These are phyloP conservation scores for Unio delphinus DNA, from an alignment of 2,888 invertebrate genomes.

Conservation along the genomic window DNA sequence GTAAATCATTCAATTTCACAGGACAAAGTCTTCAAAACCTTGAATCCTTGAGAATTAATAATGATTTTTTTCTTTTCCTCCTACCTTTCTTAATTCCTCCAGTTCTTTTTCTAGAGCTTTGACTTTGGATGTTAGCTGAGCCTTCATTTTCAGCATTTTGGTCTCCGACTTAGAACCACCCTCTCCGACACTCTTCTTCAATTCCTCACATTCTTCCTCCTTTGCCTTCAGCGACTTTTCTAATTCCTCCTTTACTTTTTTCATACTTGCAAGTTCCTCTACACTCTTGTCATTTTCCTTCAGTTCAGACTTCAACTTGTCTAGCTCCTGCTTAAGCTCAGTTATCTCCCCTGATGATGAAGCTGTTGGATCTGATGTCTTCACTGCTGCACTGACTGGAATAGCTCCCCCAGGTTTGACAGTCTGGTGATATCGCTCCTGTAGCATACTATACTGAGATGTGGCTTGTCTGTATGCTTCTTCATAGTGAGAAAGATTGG, in stretches of 20 bases:
- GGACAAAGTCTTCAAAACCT: no score
- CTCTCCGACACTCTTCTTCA: conserved; percentile 72
- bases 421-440: conserved; percentile 61
- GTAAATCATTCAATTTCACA: no score
- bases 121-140: conserved; percentile 65
- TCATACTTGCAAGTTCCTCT: conserved; percentile 28
- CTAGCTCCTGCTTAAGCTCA: conserved; percentile 75
- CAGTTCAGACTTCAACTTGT: conserved; percentile 24
- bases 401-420: conserved; percentile 40
- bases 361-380: conserved; percentile 5
- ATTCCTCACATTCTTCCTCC: conserved; percentile 76
- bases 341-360: conserved; percentile 3
- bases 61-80: background rate
- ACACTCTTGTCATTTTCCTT: conserved; percentile 76
- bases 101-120: conserved; percentile 70
- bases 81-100: conserved; percentile 73
- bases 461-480: conserved; percentile 59
- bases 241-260: conserved; percentile 26
- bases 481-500: conserved; percentile 54
- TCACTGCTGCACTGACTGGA: background rate
- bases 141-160: conserved; percentile 66
- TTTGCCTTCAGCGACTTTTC: conserved; percentile 19
- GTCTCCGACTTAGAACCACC: conserved; percentile 52
- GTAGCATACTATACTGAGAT: conserved; percentile 57
- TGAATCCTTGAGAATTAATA: no score